Base-by-base conservation (phyloP, 2,888 invertebrate species). In the Galerucella calmariensis region DNA sequence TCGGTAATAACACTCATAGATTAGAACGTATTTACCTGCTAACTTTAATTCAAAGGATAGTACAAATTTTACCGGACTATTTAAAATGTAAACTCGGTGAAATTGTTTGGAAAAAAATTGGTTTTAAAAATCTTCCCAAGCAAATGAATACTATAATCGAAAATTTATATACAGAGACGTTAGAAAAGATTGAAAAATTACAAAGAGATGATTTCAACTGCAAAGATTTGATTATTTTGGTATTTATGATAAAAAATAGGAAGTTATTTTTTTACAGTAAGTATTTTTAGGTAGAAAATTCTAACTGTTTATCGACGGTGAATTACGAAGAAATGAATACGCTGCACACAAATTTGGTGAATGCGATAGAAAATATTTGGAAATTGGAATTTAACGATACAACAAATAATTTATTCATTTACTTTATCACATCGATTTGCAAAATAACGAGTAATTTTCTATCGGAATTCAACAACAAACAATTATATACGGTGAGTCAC, bases 1-100 rank as follows among this genome's bases (percentile, higher is more conserved):
- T 77, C 72, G 79, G 81, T 14, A 73, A 75, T n/a, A 80, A 81
- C 53, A 79, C 82, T 1, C 51, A 77, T 46, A 77, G 80, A 62
- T 79, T 82, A n/a, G 81, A 82, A 67, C 75, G 77, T 16, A 51
- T 79, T 51, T 77, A 77, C 73, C 65, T 84, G 27, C 79, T 79
- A 75, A 77, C 77, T 67, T 77, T 84, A 4, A 62, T 82, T 11
- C 75, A 78, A 41, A 78, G 81, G 66, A 74, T 83, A 27, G 82
- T 80, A 68, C 59, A 59, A 56, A 72, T 73, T 46, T 73, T 82
- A 41, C 78, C 78, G 2, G 63, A 56, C 56, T 16, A 73, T 58
- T 56, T 66, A 10, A 76, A 75, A 24, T 51, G 35, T 67, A 59
- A 75, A 53, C 16, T 72, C 10, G 46, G 58, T 6, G 48, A 71